Conservation (phyloP, 2,797 vertebrate genomes). For the Gorsachius magnificus region DNA sequence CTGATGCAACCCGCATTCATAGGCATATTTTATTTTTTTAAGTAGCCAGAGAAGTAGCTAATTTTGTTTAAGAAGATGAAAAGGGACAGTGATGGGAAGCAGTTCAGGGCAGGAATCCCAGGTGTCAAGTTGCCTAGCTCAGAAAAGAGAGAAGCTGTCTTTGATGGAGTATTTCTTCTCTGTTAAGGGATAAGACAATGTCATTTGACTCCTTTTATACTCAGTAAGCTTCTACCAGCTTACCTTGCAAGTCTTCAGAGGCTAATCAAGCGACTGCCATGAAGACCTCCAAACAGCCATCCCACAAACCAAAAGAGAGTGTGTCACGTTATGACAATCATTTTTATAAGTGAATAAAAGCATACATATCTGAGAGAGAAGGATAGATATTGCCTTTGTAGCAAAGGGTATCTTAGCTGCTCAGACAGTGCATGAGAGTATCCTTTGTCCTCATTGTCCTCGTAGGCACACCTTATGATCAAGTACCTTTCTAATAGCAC, state of each 20-base stretch:
- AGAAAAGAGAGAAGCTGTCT: not conserved
- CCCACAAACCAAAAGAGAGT: not conserved
- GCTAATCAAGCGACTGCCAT: not conserved
- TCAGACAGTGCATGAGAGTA: not conserved
- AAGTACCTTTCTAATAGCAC: not conserved
- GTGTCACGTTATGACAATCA: not conserved
- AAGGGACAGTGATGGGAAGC: not conserved
- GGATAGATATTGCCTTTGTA: not conserved
- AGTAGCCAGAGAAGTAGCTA: not conserved
- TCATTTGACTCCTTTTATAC: not conserved
- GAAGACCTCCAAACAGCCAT: not conserved
- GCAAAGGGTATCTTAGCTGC: not conserved
- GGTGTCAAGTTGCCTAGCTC: rapidly evolving
- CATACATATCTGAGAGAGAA: not conserved
- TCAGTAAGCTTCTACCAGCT: not conserved
- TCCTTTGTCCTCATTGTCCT: not conserved
- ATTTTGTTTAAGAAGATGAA: not conserved
- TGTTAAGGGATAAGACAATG: not conserved
- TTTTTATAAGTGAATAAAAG: not conserved
- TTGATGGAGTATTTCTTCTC: not conserved
- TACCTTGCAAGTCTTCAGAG: not conserved
- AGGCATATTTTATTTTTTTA: not conserved
- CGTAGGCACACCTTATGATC: not conserved
- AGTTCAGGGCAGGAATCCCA: not conserved
- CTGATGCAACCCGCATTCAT: not conserved